Percentiles rank a stretch among this genome's conserved stretches.
These are phyloP conservation scores for Orientallactaga bullata DNA, from an alignment of 2,113 vertebrate species.

Conservation along the genomic window DNA sequence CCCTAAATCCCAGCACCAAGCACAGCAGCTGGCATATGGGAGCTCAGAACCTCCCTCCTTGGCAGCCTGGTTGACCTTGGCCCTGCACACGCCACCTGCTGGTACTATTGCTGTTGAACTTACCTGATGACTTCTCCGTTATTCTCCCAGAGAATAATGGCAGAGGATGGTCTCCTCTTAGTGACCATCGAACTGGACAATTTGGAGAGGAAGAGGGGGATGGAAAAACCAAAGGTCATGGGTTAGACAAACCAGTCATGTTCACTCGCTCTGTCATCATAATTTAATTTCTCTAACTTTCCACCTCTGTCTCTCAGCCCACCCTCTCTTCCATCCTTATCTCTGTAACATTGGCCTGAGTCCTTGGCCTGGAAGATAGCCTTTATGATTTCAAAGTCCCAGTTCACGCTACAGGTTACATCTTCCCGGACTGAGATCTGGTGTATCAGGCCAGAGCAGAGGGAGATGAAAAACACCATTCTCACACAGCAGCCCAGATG, in stretches of 20 bases:
- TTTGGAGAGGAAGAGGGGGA: background rate
- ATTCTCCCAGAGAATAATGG: background rate
- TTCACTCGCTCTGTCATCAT: background rate
- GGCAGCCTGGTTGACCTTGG: background rate
- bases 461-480: fast-evolving
- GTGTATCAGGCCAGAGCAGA: background rate
- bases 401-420: no score
- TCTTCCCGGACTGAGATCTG: background rate
- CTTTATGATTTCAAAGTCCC: background rate
- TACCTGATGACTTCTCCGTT: background rate
- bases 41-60: background rate
- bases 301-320: background rate
- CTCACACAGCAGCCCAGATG: background rate
- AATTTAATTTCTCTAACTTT: background rate
- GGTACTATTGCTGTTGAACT: background rate
- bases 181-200: background rate
- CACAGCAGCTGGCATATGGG: background rate
- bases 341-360: background rate
- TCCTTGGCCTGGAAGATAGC: fast-evolving
- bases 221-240: background rate
- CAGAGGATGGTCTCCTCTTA: background rate
- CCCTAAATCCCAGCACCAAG: background rate
- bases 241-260: background rate
- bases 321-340: background rate
- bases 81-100: background rate